These are phyloP conservation scores for Atta cephalotes DNA, from an alignment of 1,140 invertebrate species.

Conservation along the genomic window DNA sequence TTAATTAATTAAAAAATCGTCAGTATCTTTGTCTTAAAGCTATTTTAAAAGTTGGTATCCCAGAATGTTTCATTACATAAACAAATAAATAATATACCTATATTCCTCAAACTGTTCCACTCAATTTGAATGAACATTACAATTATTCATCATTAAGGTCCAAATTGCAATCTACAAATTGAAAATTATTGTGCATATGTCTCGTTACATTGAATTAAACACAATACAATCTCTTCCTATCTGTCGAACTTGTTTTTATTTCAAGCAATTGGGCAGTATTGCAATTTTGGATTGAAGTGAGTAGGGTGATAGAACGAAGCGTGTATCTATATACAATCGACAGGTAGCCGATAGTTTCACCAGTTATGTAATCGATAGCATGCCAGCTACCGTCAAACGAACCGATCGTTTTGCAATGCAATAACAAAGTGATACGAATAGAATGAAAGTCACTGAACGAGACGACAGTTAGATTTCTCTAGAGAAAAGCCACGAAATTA, in stretches of 20 bases:
- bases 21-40: too few species aligned
- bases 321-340: conserved; percentile 71
- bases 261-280: neutral
- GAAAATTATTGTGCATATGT: neutral
- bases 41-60: neutral
- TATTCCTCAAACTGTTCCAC: neutral
- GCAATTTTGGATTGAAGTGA: neutral
- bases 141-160: neutral
- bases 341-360: conserved; percentile 81
- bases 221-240: neutral
- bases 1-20: neutral
- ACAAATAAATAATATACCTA: neutral
- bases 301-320: conserved; percentile 40
- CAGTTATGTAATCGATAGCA: conserved; percentile 79
- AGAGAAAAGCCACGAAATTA: neutral
- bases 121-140: neutral
- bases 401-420: conserved; percentile 61
- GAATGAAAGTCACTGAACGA: neutral
- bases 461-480: conserved; percentile 5
- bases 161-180: neutral
- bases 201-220: neutral
- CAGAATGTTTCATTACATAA: neutral
- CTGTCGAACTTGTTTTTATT: conserved; percentile 14
- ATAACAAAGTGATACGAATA: conserved; percentile 48
- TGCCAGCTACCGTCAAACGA: conserved; percentile 60